Evolutionary conservation across 2,888 invertebrate species (phyloP).

Genomic region (Eucera pruinosa): DNA sequence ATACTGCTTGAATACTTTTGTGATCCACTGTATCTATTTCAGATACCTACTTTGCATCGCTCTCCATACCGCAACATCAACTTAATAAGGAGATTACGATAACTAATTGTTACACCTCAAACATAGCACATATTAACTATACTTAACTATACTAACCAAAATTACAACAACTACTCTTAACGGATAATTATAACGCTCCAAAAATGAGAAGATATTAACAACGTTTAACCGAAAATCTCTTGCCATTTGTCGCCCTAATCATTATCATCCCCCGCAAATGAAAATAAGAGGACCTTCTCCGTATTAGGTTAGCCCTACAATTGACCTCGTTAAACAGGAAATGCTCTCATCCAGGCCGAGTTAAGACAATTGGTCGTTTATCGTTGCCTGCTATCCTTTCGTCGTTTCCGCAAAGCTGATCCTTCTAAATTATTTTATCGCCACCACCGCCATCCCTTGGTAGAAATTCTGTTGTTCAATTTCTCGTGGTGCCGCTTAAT

Average conservation of each 20-base stretch:
- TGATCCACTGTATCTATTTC: no score
- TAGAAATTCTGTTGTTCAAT: constrained; percentile 62
- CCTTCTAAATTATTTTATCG: constrained; percentile 66
- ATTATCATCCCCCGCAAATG: constrained; percentile 1
- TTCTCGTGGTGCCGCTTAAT: constrained; percentile 66
- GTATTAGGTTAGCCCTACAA: constrained; percentile 5
- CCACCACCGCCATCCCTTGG: neutral
- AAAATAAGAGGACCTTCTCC: constrained; percentile 1
- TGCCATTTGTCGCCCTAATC: constrained; percentile 1
- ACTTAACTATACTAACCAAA: no score
- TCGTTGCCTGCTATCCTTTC: neutral
- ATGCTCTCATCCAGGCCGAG: constrained; percentile 20
- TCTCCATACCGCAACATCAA: no score
- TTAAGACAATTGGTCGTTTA: constrained; percentile 48
- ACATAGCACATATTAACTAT: no score
- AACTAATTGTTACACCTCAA: no score
- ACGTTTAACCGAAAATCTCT: neutral
- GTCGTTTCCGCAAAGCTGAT: neutral
- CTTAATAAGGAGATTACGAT: no score
- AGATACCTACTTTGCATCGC: no score
- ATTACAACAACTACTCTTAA: no score
- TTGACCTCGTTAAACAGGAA: constrained; percentile 34
- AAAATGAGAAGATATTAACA: neutral
- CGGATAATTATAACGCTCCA: neutral
- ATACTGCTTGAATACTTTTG: no score